Conservation (phyloP, 2,113 vertebrate species). For the Dicerorhinus sumatrensis region DNA sequence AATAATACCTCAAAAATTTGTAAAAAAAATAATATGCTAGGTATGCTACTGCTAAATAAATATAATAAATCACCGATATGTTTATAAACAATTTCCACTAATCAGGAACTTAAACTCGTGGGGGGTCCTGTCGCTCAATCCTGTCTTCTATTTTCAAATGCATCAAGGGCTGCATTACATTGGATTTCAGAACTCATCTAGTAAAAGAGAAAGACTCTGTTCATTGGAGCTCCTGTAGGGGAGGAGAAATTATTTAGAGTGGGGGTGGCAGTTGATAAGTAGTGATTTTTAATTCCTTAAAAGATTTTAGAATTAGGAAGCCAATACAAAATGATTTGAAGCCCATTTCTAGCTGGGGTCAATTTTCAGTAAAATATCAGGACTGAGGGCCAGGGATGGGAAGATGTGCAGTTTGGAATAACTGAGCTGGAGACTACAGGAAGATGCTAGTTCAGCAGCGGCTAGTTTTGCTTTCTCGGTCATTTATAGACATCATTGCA, state of each 20-base stretch:
- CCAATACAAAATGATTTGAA: background rate
- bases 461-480: background rate
- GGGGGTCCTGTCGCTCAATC: background rate
- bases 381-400: background rate
- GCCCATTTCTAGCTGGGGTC: background rate
- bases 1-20: background rate
- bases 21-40: background rate
- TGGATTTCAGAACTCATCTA: background rate
- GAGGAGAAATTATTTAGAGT: background rate
- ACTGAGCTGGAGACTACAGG: background rate
- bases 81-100: background rate
- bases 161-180: background rate
- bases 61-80: background rate
- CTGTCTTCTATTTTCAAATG: background rate
- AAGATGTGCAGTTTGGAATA: background rate
- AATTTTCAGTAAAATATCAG: background rate
- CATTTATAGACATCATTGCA: background rate
- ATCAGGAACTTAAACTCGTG: background rate
- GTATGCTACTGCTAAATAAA: background rate
- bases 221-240: background rate
- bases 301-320: background rate
- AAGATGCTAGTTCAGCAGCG: background rate
- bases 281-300: background rate
- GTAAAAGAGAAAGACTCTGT: background rate
- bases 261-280: background rate